Evolutionary conservation across 2,888 invertebrate species (phyloP), one percentile per base, ranked within the genome.

Genomic region (Dryobota labecula): DNA sequence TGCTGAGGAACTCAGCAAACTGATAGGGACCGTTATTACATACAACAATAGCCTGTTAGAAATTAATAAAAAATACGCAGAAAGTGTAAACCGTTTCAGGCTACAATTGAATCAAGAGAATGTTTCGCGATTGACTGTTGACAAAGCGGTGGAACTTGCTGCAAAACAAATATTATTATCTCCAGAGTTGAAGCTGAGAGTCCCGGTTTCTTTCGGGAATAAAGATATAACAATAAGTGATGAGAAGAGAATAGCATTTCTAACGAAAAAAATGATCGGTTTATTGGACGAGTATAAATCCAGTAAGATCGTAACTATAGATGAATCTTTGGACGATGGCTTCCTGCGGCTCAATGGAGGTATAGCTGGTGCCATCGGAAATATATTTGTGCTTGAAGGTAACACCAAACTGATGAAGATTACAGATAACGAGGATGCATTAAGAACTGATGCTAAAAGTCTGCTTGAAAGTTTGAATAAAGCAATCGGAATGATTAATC

Each of bases 11-110:
- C 51, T 84, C 9, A 82, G 74, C n/a, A 58, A 67, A 41, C 15
- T 83, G 6, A 77, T 83, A 38, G 77, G 61, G 5, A 63, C 49
- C 11, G 70, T 73, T 68, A n/a, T 83, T 24, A 58, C 13, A 2
- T 70, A 56, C 27, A 66, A 66, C 9, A 60, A 76, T 11, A 61
- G 41, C 13, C 15, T 43, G 18, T 24, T 65, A 18, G 63, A 33
- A 33, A 33, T 62, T 4, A 33, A 24, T 11, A 33, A 65, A 43
- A 9, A 7, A 24, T 24, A 33, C 33, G 9, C 30, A 30, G 4
- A 65, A 43, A 38, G 38, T 38, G 13, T n/a, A 11, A 38, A 38
- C 11, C 13, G 38, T 49, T 24, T 24, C 24, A 41, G 11, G 11
- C 18, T 33, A 33, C 11, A 43, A 27, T 24, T 41, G 13, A 18